Conservation (phyloP, 2,797 vertebrate species). For the Poeciliopsis gracilis region DNA sequence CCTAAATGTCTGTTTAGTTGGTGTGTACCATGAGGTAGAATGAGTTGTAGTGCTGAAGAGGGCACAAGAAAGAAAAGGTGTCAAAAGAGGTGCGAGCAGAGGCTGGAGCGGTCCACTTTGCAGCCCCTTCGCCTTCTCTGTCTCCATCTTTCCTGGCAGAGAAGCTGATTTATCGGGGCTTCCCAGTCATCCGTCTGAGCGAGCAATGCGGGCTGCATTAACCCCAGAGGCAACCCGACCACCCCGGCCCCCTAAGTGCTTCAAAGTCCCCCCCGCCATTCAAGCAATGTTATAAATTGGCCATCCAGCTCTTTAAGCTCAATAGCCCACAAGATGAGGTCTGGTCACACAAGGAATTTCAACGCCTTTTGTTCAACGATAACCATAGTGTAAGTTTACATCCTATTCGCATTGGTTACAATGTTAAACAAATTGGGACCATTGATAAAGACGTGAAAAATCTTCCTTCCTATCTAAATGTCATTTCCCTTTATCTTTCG, state of each 20-base stretch:
- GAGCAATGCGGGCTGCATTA: constrained; percentile 76
- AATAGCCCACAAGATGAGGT: constrained; percentile 58
- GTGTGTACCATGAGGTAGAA: constrained; percentile 36
- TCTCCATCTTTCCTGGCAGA: constrained; percentile 73
- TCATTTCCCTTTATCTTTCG: background rate
- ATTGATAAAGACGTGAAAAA: background rate
- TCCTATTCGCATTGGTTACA: background rate
- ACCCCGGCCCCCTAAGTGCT: constrained; percentile 77
- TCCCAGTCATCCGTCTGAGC: constrained; percentile 76
- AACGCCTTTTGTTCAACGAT: constrained; percentile 51
- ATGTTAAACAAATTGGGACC: background rate
- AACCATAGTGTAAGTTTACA: constrained; percentile 32
- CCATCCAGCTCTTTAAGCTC: constrained; percentile 68
- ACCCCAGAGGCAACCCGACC: constrained; percentile 77
- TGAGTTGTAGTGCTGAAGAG: constrained; percentile 38
- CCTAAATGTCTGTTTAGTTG: constrained; percentile 40
- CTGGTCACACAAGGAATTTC: constrained; percentile 49
- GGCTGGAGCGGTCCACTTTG: constrained; percentile 72
- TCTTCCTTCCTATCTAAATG: background rate
- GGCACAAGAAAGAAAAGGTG: constrained; percentile 64
- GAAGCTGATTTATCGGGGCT: constrained; percentile 79
- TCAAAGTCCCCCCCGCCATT: constrained; percentile 71
- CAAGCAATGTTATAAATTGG: constrained; percentile 77
- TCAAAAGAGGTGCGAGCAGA: constrained; percentile 55
- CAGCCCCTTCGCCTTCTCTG: constrained; percentile 48